phyloP scores from a whole-genome alignment of 1,140 invertebrate genomes.

The Trichomalopsis sarcophagae region DNA sequence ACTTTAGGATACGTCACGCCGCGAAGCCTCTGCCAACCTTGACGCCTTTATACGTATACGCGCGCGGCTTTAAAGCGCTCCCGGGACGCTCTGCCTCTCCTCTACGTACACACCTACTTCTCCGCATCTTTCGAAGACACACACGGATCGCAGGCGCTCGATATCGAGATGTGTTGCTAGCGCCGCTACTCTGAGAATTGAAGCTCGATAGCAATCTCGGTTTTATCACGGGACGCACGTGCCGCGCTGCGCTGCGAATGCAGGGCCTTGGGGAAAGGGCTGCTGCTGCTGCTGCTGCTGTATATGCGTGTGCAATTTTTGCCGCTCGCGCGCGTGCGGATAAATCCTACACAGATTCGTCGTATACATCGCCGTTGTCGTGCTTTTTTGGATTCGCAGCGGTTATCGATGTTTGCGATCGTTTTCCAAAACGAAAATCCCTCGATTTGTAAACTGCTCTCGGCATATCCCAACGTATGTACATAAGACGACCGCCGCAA shows the following conservation, averaged over 20 bases:
- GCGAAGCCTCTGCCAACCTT: not conserved
- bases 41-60: not conserved
- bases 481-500: not conserved
- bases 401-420: not conserved
- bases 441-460: conserved; percentile 34
- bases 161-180: conserved; percentile 22
- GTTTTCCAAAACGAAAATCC: not conserved
- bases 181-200: conserved; percentile 39
- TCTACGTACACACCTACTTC: not conserved
- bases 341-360: conserved; percentile 48
- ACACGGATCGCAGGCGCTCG: not conserved
- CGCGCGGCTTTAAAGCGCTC: conserved; percentile 22
- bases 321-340: not conserved
- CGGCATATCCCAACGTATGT: not conserved
- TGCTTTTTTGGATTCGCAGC: not conserved
- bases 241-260: not conserved
- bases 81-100: not conserved
- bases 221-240: conserved; percentile 56
- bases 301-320: conserved; percentile 32
- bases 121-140: not conserved
- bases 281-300: not conserved
- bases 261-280: not conserved
- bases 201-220: conserved; percentile 60
- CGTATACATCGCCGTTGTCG: conserved; percentile 27
- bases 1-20: not conserved